These are phyloP conservation scores for Stenchaetothrips biformis DNA, from an alignment of 2,888 invertebrate genomes.

Conservation along the genomic window DNA sequence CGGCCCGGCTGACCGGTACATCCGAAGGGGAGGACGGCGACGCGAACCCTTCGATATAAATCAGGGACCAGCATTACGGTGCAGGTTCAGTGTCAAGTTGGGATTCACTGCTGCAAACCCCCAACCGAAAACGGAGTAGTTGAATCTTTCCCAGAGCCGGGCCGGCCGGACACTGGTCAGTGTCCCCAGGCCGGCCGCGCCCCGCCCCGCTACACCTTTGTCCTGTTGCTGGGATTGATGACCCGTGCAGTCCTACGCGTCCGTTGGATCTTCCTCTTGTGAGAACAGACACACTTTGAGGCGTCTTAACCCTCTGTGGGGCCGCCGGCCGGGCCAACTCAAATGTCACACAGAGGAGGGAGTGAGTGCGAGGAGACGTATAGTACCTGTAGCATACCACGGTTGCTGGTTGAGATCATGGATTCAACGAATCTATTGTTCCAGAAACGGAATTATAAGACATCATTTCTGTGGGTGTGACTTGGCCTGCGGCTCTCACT, in stretches of 20 bases:
- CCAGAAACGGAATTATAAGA: too few species aligned
- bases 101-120: background rate
- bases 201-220: background rate
- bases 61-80: background rate
- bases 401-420: too few species aligned
- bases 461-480: too few species aligned
- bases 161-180: background rate
- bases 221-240: conserved; percentile 14
- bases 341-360: too few species aligned
- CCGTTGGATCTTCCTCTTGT: conserved; percentile 8
- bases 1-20: background rate
- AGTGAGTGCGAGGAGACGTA: too few species aligned
- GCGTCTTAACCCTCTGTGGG: too few species aligned
- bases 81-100: conserved; percentile 13
- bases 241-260: background rate
- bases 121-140: conserved; percentile 20
- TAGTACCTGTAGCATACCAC: too few species aligned
- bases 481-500: too few species aligned
- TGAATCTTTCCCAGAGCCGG: conserved; percentile 6
- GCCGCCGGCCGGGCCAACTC: too few species aligned
- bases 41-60: background rate
- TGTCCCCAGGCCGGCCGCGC: background rate
- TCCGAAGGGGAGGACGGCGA: too few species aligned
- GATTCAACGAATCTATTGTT: too few species aligned
- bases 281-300: too few species aligned